phyloP scores from a whole-genome alignment of 2,113 vertebrate species.

The Pseudopipra pipra region DNA sequence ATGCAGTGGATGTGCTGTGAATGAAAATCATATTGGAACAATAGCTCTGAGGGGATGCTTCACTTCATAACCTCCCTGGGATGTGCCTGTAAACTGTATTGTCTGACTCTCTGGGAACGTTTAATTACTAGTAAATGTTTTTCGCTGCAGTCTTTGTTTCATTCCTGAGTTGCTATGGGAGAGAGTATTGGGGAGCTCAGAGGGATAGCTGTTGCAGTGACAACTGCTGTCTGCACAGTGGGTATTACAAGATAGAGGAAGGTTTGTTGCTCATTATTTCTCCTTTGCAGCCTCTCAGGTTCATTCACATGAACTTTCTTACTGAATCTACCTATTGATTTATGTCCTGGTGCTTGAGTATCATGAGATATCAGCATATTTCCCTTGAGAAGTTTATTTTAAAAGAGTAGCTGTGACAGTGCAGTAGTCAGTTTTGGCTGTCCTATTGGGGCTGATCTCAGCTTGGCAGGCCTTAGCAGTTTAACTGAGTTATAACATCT shows the following conservation, averaged over 20 bases:
- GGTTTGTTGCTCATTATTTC: not conserved
- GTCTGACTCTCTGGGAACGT: not conserved
- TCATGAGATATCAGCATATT: not conserved
- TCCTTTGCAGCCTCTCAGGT: not conserved
- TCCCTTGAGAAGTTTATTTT: not conserved
- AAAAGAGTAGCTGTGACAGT: not conserved
- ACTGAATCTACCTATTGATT: not conserved
- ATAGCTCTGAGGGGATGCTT: constrained; percentile 36
- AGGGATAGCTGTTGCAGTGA: not conserved
- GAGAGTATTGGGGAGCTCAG: not conserved
- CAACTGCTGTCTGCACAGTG: not conserved
- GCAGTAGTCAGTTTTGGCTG: not conserved
- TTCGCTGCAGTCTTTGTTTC: not conserved
- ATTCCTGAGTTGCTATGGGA: not conserved
- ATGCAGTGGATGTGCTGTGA: constrained; percentile 21
- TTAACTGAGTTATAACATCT: not conserved
- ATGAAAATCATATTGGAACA: constrained; percentile 54
- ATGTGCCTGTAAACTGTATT: constrained; percentile 14
- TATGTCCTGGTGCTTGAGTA: not conserved
- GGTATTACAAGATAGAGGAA: not conserved
- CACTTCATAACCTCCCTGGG: constrained; percentile 14
- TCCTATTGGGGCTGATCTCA: not conserved
- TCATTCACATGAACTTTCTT: not conserved
- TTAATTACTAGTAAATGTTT: constrained; percentile 14
- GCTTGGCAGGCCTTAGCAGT: not conserved